A percentile compares a stretch with the other conserved stretches of the same genome.
Evolutionary conservation across 2,888 invertebrate genomes (phyloP).

Genomic region (Drosophila incognita): DNA sequence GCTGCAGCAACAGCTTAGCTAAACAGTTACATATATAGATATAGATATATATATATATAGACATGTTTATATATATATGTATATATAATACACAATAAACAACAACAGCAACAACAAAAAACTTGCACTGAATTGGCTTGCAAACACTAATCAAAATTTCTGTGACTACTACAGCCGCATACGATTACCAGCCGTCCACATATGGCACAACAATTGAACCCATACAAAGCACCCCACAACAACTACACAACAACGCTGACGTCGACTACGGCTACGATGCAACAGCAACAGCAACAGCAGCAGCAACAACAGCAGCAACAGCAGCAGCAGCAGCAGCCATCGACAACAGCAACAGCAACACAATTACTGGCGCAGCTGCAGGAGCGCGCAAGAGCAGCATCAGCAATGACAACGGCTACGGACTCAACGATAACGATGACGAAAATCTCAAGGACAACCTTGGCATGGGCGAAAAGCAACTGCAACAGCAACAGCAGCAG

Average conservation of each 20-base stretch:
- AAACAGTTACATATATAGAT: conserved; percentile 6
- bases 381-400: conserved; percentile 48
- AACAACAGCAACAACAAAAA: conserved; percentile 11
- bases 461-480: conserved; percentile 83
- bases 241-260: conserved; percentile 66
- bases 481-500: conserved; percentile 61
- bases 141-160: conserved; percentile 72
- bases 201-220: conserved; percentile 82
- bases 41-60: neutral
- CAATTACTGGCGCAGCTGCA: conserved; percentile 57
- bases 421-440: conserved; percentile 83
- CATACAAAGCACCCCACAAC: conserved; percentile 74
- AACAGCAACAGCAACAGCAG: conserved; percentile 25
- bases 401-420: conserved; percentile 61
- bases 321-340: conserved; percentile 26
- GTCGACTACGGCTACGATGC: conserved; percentile 73
- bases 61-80: neutral
- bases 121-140: conserved; percentile 56
- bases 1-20: conserved; percentile 7
- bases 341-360: conserved; percentile 38
- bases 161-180: conserved; percentile 81
- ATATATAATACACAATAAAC: conserved; percentile 3
- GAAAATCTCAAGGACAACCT: conserved; percentile 85
- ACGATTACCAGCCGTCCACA: conserved; percentile 84
- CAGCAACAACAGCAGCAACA: conserved; percentile 38